Evolutionary conservation across 1,140 invertebrate genomes (phyloP).

Genomic region (Bombus confusus): DNA sequence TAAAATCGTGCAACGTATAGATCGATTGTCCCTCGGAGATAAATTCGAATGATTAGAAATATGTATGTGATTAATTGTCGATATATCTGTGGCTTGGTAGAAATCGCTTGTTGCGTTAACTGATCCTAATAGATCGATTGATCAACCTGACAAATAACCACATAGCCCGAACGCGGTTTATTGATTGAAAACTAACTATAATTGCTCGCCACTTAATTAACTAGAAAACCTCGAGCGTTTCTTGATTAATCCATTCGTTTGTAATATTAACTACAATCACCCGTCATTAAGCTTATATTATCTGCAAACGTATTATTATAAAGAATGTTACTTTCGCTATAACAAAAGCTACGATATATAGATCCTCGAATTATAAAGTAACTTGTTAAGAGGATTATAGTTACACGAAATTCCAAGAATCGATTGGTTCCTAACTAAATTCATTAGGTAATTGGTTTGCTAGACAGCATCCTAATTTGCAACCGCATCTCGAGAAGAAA

Average conservation of each 20-base stretch:
- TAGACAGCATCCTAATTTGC: not conserved
- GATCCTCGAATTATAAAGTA: not conserved
- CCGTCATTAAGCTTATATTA: not conserved
- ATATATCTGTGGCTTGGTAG: not conserved
- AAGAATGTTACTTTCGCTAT: not conserved
- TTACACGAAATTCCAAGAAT: not conserved
- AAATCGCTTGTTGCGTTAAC: not conserved
- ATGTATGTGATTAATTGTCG: not conserved
- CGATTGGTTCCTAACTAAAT: not conserved
- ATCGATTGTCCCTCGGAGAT: not conserved
- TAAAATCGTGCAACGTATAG: no score
- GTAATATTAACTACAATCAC: not conserved
- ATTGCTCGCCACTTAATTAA: not conserved
- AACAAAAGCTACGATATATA: not conserved
- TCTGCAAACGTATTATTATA: no score
- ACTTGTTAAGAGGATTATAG: not conserved
- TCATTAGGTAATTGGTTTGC: not conserved
- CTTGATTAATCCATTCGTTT: not conserved
- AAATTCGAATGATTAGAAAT: not conserved
- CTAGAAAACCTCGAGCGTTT: not conserved
- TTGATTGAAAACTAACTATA: slow-evolving; percentile 7
- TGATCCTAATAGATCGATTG: slow-evolving; percentile 1
- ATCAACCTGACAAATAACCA: slow-evolving; percentile 20
- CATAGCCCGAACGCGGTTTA: not conserved
- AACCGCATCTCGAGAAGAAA: not conserved